Evolutionary conservation across 2,888 invertebrate species (phyloP), one percentile per base, ranked within the genome.

Genomic region (Blera fallax): DNA sequence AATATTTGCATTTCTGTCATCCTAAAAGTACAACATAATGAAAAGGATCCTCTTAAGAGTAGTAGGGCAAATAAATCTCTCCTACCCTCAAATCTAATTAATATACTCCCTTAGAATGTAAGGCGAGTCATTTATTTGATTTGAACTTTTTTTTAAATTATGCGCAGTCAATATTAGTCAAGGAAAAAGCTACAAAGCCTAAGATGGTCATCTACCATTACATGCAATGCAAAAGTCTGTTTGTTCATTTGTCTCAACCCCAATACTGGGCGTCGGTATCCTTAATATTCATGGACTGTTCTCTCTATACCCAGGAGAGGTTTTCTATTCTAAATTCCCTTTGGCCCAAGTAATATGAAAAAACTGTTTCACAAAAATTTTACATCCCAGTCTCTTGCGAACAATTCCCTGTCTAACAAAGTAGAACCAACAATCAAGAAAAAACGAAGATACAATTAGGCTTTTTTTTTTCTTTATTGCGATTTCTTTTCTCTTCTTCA

Each of bases 201-300:
- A 29, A 56, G 50, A 45, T 40, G 11, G 29, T 43, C 40, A 73
- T 73, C 62, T 65, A 48, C 29, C 65, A 73, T 73, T 80, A 73
- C n/a, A n/a, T n/a, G n/a, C 56, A 60, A 73, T 65, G 48, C n/a
- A 50, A 58, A 54, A 65, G 40, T 73, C 73, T 80, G 79, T 80
- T 80, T 73, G 58, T 50, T 73, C 79, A 79, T 65, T 80, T 58
- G 50, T 52, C 58, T 37, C 21, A 37, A 16, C 10, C 54, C 6
- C 6, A 48, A 45, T 24, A 16, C 56, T 27, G n/a, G 40, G 16
- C 48, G 24, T 27, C 37, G 37, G 24, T 56, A 56, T 65, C 10
- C 65, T 80, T 80, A 73, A 73, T 73, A 80, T 80, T 80, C 80
- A 73, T 80, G 60, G 43, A 50, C 65, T 58, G 73, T 80, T 80